Conservation (phyloP, 2,113 vertebrate species). For the Halcyon senegalensis region DNA sequence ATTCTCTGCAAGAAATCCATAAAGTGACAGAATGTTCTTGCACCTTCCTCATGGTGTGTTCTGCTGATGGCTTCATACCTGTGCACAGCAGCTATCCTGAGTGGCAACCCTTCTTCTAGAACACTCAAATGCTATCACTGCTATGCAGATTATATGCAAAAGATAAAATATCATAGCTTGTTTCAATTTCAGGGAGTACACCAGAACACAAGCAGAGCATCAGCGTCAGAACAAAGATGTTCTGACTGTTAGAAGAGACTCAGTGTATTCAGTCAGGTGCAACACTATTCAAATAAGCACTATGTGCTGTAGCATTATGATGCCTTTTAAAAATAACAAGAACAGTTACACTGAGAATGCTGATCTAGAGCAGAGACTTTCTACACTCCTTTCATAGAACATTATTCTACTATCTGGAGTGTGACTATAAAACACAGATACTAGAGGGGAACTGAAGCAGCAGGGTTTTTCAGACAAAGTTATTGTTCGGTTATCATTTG, state of each 20-base stretch:
- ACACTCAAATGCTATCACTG: not conserved
- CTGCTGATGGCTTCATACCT: not conserved
- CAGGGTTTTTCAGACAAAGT: not conserved
- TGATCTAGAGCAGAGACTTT: not conserved
- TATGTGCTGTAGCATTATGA: not conserved
- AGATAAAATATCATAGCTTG: not conserved
- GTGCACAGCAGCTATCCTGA: not conserved
- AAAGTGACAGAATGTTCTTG: accelerated
- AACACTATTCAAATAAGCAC: not conserved
- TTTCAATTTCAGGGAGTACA: not conserved
- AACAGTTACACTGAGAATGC: not conserved
- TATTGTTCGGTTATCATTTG: not conserved
- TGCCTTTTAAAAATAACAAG: conserved; percentile 3
- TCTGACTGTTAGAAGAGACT: not conserved
- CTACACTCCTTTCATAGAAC: not conserved
- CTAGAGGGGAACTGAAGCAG: not conserved
- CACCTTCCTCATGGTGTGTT: accelerated
- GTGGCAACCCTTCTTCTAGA: not conserved
- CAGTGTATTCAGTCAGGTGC: not conserved
- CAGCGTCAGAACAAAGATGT: not conserved
- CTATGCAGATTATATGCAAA: not conserved
- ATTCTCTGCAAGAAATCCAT: not conserved
- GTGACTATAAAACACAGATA: not conserved
- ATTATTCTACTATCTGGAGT: accelerated
- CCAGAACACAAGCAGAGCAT: not conserved